Conservation (phyloP, 2,888 invertebrate genomes). For the Apoda limacodes region DNA sequence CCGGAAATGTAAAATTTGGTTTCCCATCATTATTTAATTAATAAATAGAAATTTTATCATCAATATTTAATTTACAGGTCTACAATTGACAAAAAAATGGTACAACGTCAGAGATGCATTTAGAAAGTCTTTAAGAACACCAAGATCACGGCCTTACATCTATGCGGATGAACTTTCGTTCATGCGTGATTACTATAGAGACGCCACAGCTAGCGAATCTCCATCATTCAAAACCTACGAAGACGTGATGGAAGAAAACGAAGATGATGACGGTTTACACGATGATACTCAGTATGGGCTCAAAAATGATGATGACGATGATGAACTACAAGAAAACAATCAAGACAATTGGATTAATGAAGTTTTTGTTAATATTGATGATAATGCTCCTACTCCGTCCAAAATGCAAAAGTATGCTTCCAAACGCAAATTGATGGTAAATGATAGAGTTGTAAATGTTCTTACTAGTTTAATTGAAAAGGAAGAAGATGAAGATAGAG, state of each 20-base stretch:
- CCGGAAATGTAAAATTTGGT: too few species aligned
- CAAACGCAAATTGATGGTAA: neutral
- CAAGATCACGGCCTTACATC: slow-evolving; percentile 28
- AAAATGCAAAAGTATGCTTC: slow-evolving; percentile 25
- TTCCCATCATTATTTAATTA: too few species aligned
- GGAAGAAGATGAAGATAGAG: slow-evolving; percentile 47
- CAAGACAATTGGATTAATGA: slow-evolving; percentile 34
- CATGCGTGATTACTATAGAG: too few species aligned
- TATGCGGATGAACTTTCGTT: slow-evolving; percentile 34
- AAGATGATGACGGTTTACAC: too few species aligned
- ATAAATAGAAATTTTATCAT: too few species aligned
- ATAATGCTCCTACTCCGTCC: slow-evolving; percentile 13
- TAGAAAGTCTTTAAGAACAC: slow-evolving; percentile 29
- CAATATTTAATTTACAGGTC: too few species aligned
- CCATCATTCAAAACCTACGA: neutral
- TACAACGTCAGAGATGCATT: slow-evolving; percentile 35
- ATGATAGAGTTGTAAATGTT: slow-evolving; percentile 23
- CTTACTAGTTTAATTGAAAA: slow-evolving; percentile 37
- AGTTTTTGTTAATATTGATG: slow-evolving; percentile 31
- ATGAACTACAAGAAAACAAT: slow-evolving; percentile 18
- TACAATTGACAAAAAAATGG: slow-evolving; percentile 35
- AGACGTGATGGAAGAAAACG: too few species aligned
- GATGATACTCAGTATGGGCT: slow-evolving; percentile 20
- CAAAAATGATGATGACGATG: slow-evolving; percentile 21
- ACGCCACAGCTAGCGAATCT: slow-evolving; percentile 20